Evolutionary conservation across 2,888 invertebrate genomes (phyloP), one percentile per base, ranked within the genome.

Genomic region (Margaritifera margaritifera): DNA sequence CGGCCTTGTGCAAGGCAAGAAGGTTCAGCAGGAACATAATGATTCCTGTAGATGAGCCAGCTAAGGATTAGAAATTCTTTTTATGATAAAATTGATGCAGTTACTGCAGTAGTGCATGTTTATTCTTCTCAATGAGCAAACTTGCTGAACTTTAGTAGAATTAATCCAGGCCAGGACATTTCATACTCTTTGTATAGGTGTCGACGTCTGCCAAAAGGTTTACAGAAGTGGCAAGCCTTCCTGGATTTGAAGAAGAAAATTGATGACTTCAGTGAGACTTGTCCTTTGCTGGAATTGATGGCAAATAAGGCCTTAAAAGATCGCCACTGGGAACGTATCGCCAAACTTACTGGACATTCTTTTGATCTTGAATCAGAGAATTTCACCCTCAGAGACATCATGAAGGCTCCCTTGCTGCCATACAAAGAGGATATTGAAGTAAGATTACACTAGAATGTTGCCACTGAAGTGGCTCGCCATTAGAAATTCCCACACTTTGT

Each of bases 211-310:
- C 96, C 96, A 0, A 94, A 93, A 88, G 95, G 92, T 0, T 93
- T 96, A 93, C 94, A 94, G 86, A 94, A 95, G 66, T 96, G 96
- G 96, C 95, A 95, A 0, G 96, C 96, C 0, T 97, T 92, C 86
- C 92, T 94, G 65, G 96, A 95, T 79, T 89, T 97, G 69, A 96
- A 95, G 86, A 93, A 93, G 76, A 96, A 95, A 90, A 96, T 97
- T 72, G 96, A 96, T 80, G 96, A 96, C 86, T 96, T 97, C 88
- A 96, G 94, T 86, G 94, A 96, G 88, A 94, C 94, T 15, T 95
- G 95, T 86, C 96, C 96, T 0, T 87, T 97, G 52, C 89, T 96
- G 50, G 95, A 96, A 87, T 84, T 96, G 78, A 96, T 97, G 96
- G 94, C 95, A 5, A 94, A 95, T 84, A 95, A 95, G 86, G 93